These are phyloP conservation scores for Whitmania pigra DNA, from an alignment of 1,140 invertebrate genomes.

Conservation along the genomic window DNA sequence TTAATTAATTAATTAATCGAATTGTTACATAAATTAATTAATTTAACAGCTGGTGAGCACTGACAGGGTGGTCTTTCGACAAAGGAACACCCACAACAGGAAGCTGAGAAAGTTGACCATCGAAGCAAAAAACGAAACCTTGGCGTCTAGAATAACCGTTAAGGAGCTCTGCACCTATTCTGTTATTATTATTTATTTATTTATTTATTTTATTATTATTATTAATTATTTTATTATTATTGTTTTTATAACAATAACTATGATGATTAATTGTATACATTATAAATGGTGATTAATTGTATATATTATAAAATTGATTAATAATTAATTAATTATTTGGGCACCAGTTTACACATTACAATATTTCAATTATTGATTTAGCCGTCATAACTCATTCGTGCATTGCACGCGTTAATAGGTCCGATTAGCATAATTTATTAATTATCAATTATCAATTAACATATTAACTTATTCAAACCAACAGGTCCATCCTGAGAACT, in stretches of 20 bases:
- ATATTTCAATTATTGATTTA: no score
- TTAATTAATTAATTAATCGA: neutral
- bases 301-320: no score
- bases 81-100: conserved; percentile 75
- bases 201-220: neutral
- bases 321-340: no score
- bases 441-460: neutral
- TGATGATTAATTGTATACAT: no score
- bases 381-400: no score
- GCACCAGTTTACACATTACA: no score
- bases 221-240: neutral
- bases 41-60: conserved; percentile 74
- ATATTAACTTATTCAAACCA: neutral
- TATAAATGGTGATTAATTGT: no score
- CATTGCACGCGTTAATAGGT: no score
- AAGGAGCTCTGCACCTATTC: conserved; percentile 83
- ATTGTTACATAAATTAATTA: conserved; percentile 22
- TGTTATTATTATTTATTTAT: conserved; percentile 48
- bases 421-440: neutral
- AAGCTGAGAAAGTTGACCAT: conserved; percentile 68
- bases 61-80: conserved; percentile 80
- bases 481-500: conserved; percentile 83
- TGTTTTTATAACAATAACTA: no score
- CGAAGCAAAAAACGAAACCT: conserved; percentile 86
- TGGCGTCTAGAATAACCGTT: conserved; percentile 68